Evolutionary conservation across 1,140 invertebrate species (phyloP).

Genomic region (Centruroides sculpturatus): DNA sequence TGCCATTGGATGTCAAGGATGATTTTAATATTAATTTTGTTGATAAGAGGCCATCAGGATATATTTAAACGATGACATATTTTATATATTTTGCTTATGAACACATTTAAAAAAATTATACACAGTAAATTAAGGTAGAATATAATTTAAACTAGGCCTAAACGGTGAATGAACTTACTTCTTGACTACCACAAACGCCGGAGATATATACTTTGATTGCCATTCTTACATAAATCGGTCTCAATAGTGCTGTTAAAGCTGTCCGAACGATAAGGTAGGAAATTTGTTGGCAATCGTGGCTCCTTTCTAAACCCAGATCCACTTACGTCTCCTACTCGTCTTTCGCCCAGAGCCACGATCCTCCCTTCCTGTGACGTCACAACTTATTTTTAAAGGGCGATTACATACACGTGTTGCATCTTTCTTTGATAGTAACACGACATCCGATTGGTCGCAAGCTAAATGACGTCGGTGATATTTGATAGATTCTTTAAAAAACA

Average conservation of each 20-base stretch:
- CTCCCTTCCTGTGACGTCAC: neutral
- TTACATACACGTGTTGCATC: neutral
- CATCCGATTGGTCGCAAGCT: too few species aligned
- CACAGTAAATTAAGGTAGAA: too few species aligned
- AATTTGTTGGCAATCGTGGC: neutral
- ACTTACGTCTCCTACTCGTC: constrained; percentile 6
- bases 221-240: constrained; percentile 36
- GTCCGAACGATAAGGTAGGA: neutral
- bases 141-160: too few species aligned
- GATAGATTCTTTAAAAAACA: too few species aligned
- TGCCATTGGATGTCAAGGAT: too few species aligned
- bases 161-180: constrained; percentile 42
- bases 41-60: too few species aligned
- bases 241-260: neutral
- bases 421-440: too few species aligned
- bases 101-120: too few species aligned
- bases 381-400: neutral
- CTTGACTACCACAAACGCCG: constrained; percentile 78
- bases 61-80: too few species aligned
- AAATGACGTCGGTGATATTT: too few species aligned
- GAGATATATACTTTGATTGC: constrained; percentile 77
- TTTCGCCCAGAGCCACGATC: constrained; percentile 5
- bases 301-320: neutral
- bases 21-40: too few species aligned
- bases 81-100: too few species aligned